A percentile compares a stretch with the other conserved stretches of the same genome.
These are phyloP conservation scores for Pelusios castaneus DNA, from an alignment of 2,113 vertebrate species.

Conservation along the genomic window DNA sequence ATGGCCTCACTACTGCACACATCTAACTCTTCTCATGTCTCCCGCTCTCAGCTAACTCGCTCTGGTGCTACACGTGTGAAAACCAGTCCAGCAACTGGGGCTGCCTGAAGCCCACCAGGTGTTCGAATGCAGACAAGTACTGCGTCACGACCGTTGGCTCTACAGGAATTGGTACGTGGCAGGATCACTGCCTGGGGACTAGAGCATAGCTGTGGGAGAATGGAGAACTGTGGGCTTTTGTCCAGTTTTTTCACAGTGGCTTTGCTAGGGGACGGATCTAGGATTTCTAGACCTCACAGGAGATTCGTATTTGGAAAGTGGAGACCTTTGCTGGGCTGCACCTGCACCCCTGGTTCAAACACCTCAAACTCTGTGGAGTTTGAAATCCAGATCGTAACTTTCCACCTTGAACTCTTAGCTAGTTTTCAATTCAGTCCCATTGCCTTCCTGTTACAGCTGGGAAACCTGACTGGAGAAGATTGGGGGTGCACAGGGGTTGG, in stretches of 20 bases:
- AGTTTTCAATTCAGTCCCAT: neutral
- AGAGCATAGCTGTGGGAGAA: neutral
- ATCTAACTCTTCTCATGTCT: neutral
- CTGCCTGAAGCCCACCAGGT: constrained; percentile 42
- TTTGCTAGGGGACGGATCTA: neutral
- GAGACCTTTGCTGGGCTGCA: neutral
- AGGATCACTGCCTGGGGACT: no score
- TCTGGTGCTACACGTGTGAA: constrained; percentile 64
- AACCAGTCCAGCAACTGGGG: constrained; percentile 52
- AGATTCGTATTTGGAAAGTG: neutral
- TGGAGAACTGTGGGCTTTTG: neutral
- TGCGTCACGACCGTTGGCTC: constrained; percentile 62
- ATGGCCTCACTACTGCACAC: neutral
- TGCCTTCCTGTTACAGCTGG: neutral
- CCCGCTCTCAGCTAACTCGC: constrained; percentile 23
- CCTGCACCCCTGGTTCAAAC: neutral
- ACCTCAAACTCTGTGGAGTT: neutral
- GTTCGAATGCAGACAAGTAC: constrained; percentile 1
- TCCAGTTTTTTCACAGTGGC: neutral
- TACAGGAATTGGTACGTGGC: constrained; percentile 34
- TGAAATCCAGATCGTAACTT: neutral
- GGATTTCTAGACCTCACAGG: rapidly evolving
- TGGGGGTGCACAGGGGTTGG: neutral
- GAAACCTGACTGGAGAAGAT: neutral
- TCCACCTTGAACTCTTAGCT: rapidly evolving